These are phyloP conservation scores for Iguana delicatissima DNA, from an alignment of 2,797 vertebrate species.

Conservation along the genomic window DNA sequence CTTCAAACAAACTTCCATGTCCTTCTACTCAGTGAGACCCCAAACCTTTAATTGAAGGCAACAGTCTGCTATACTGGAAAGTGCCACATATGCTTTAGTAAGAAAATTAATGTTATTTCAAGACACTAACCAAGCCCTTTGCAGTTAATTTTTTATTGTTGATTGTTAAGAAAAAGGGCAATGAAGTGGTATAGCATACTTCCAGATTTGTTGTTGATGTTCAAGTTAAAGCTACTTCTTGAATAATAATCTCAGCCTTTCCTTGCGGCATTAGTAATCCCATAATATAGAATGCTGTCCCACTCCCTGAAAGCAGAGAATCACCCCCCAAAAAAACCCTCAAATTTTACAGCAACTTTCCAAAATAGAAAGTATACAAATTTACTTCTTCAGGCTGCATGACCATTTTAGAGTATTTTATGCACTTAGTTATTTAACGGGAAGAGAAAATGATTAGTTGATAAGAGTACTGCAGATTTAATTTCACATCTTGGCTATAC, in stretches of 20 bases:
- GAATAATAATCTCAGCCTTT: constrained; percentile 59
- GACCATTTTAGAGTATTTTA: constrained; percentile 53
- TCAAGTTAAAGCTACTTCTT: constrained; percentile 55
- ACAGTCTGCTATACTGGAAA: constrained; percentile 52
- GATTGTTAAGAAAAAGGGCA: constrained; percentile 62
- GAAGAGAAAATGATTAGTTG: constrained; percentile 75
- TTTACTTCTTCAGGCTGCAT: constrained; percentile 54
- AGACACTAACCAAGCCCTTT: constrained; percentile 61
- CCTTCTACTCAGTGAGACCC: constrained; percentile 57
- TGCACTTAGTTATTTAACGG: constrained; percentile 42
- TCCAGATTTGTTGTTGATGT: constrained; percentile 50
- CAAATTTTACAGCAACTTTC: constrained; percentile 66
- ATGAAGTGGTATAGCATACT: constrained; percentile 63
- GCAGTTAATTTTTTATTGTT: constrained; percentile 48
- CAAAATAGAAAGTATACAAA: constrained; percentile 60
- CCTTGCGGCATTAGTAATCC: constrained; percentile 56
- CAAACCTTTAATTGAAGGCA: constrained; percentile 62
- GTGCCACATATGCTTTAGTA: constrained; percentile 40
- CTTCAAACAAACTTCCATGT: constrained; percentile 58
- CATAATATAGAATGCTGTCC: constrained; percentile 39
- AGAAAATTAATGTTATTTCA: constrained; percentile 50
- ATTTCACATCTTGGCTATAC: constrained; percentile 81
- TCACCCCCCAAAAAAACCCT: constrained; percentile 64
- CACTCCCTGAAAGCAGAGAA: constrained; percentile 59
- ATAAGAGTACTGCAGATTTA: constrained; percentile 78